These are phyloP conservation scores for Myodes glareolus DNA, from an alignment of 2,113 vertebrate genomes.

Conservation along the genomic window DNA sequence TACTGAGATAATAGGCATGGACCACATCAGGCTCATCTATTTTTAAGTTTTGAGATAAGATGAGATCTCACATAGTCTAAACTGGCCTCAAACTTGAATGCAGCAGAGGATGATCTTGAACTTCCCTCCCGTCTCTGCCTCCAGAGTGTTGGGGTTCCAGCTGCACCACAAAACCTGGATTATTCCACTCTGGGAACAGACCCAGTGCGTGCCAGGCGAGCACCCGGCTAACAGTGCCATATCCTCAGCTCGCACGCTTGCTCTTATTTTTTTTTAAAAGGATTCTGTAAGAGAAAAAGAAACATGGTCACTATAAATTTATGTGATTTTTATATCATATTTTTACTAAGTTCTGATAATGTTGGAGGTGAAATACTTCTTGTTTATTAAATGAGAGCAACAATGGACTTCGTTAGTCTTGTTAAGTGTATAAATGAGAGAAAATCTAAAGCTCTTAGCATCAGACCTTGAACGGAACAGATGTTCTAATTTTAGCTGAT, in stretches of 20 bases:
- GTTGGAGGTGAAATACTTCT: background rate
- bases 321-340: conserved; percentile 14
- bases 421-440: background rate
- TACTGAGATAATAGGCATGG: background rate
- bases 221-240: too few relatives aligned
- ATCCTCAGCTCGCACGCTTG: too few relatives aligned
- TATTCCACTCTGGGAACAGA: background rate
- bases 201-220: too few relatives aligned
- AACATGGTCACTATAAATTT: background rate
- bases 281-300: background rate
- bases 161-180: background rate
- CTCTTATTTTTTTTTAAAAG: background rate
- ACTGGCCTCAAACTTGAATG: background rate
- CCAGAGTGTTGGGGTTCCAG: background rate
- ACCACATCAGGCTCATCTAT: background rate
- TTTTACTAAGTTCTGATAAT: background rate
- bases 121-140: background rate
- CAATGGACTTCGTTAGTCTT: background rate
- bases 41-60: background rate
- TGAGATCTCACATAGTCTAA: background rate
- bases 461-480: background rate
- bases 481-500: background rate
- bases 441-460: background rate
- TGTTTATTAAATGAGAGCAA: background rate
- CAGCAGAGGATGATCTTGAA: background rate